Base-by-base conservation (phyloP, 2,888 invertebrate genomes). In the Stenchaetothrips biformis region DNA sequence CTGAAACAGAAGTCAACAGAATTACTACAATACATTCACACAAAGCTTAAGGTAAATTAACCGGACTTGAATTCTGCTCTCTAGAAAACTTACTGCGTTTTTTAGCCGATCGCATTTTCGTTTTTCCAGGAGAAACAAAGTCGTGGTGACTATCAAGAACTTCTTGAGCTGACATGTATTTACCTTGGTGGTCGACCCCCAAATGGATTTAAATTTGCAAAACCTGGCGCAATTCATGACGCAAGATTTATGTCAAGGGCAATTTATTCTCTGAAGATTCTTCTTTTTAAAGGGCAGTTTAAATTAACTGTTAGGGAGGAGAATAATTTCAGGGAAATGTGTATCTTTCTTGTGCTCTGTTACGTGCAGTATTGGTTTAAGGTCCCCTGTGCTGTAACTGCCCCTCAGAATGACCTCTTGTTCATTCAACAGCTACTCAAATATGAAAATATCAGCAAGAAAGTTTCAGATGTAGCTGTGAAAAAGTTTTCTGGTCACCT, bases 241-340 rank as follows among this genome's bases (percentile, higher is more conserved):
- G 84, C 84, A 13, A 77, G 84, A 37, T 85, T 84, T 84, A 85
- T 84, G 84, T 81, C 82, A 11, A 84, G 82, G 81, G 84, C 82
- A 59, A 83, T 81, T 82, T 85, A 84, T 80, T 82, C 81, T 67
- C 82, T 84, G 16, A 85, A 85, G 83, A 84, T 85, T 59, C 84
- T 80, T 80, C 77, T 85, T 37, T 83, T 84, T 80, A 81, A 83
- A 21, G 78, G 82, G 7, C 81, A 84, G 77, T 84, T 83, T 79
- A 59, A 81, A 47, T 62, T 85, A 16, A 82, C 81, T n/a, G 53
- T 1, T 2, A 49, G 77, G 48, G 85, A 84, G 80, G 47, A 80
- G 13, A 81, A 78, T 18, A 80, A 78, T 25, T 77, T 85, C 18
- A 9, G n/a, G 7, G 78, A 78, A n/a, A 79, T 82, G 49, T 83